phyloP scores from a whole-genome alignment of 2,797 vertebrate genomes.

The Anguilla pacifica region DNA sequence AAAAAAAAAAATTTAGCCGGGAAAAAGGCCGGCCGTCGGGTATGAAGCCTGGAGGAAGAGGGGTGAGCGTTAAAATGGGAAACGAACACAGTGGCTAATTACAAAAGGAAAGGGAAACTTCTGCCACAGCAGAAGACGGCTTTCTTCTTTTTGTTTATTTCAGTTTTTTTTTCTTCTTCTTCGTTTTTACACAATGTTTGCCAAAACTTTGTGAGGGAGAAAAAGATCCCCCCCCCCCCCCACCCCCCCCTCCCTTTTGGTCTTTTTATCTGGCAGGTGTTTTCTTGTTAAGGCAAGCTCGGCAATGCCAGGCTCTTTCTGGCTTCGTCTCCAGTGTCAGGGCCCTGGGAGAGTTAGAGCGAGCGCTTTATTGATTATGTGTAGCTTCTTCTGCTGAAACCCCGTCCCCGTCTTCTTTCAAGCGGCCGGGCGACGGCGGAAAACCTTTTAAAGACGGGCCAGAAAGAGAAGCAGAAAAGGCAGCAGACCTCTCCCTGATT shows the following conservation, averaged over 20 bases:
- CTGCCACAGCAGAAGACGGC: conserved; percentile 31
- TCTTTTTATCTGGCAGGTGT: conserved; percentile 65
- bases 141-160: conserved; percentile 9
- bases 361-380: conserved; percentile 51
- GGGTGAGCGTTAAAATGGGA: conserved; percentile 60
- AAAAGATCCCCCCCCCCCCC: conserved; percentile 27
- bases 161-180: background rate
- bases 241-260: background rate
- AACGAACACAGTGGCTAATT: conserved; percentile 68
- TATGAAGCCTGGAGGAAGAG: conserved; percentile 63
- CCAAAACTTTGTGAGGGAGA: conserved; percentile 44
- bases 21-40: background rate
- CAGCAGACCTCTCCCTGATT: conserved; percentile 8
- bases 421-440: conserved; percentile 43
- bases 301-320: conserved; percentile 57
- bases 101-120: conserved; percentile 29
- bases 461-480: conserved; percentile 5
- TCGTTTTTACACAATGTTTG: conserved; percentile 33
- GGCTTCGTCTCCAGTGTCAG: conserved; percentile 59
- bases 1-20: background rate
- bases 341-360: conserved; percentile 63
- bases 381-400: conserved; percentile 57
- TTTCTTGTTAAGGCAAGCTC: conserved; percentile 66
- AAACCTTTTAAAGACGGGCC: conserved; percentile 34
- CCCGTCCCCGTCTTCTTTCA: conserved; percentile 52